Conservation (phyloP, 2,797 vertebrate species). For the Selene dorsalis region DNA sequence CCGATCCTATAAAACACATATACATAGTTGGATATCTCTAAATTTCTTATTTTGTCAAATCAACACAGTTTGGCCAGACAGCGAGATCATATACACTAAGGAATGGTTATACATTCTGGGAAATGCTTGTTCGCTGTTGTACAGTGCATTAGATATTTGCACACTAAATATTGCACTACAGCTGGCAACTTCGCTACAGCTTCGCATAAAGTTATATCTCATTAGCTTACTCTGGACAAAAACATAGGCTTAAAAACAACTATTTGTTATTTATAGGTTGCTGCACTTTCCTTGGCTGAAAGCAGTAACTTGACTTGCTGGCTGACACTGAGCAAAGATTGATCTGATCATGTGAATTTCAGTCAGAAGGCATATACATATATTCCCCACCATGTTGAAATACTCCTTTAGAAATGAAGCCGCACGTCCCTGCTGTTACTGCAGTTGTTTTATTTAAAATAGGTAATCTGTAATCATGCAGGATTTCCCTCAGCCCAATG, state of each 20-base stretch:
- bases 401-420: slow-evolving; percentile 1
- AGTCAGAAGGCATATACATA: neutral
- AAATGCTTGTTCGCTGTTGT: neutral
- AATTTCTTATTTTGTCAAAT: neutral
- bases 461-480: neutral
- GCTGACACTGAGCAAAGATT: neutral
- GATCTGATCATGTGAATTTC: neutral
- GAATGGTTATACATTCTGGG: too few relatives aligned
- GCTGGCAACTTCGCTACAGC: neutral
- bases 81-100: neutral
- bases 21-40: neutral
- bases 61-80: neutral
- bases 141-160: neutral
- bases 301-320: neutral
- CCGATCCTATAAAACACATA: neutral
- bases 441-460: neutral
- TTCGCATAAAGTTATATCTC: neutral
- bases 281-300: neutral
- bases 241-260: too few relatives aligned
- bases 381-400: neutral
- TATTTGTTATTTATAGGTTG: too few relatives aligned
- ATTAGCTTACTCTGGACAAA: too few relatives aligned
- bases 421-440: neutral
- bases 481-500: neutral
- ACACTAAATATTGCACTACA: neutral